Base-by-base conservation (phyloP, 2,113 vertebrate genomes). In the Nicator chloris region DNA sequence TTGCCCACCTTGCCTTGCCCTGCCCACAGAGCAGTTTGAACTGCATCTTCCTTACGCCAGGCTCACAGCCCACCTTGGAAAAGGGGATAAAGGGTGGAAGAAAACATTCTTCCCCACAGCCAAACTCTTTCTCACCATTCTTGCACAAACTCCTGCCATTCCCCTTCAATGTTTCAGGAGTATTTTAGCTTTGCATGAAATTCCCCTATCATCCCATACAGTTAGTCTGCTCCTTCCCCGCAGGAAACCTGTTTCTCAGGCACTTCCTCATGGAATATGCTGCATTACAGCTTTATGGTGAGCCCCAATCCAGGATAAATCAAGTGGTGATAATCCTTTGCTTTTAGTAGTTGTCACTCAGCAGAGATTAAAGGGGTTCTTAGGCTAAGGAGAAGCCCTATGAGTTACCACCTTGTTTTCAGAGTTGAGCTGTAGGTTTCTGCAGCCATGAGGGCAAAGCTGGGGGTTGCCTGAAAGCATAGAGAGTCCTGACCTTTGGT, bases 21-120 rank as follows among this genome's bases (percentile, higher is more conserved):
- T 18, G 3, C 14, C 40, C 2, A 4, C 23, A 35, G 28, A 39
- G 16, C 6, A 49, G 7, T 44, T 65, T n/a, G 68, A 42, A 10
- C 0, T 0, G 16, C 1, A 1, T 9, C 17, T 40, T 42, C 40
- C 57, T 68, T 0, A 3, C 15, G 10, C 35, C 63, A 45, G 31
- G 57, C 26, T 42, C n/a, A 22, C 15, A 33, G 45, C 50, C 11
- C 24, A 18, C 5, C 19, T 4, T 2, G 28, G 15, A 30, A 77
- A 71, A 70, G 59, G 11, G 27, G n/a, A 65, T 50, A 27, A 24
- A 39, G 15, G 11, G 30, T 7, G 19, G 33, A 35, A 73, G 39
- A 40, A 79, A 87, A 24, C 4, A 12, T 30, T 70, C 19, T 31
- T n/a, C 30, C 13, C 11, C 8, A 2, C 26, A 33, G 37, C 10